These are phyloP conservation scores for Sericinus montela DNA, from an alignment of 2,888 invertebrate species.

Conservation along the genomic window DNA sequence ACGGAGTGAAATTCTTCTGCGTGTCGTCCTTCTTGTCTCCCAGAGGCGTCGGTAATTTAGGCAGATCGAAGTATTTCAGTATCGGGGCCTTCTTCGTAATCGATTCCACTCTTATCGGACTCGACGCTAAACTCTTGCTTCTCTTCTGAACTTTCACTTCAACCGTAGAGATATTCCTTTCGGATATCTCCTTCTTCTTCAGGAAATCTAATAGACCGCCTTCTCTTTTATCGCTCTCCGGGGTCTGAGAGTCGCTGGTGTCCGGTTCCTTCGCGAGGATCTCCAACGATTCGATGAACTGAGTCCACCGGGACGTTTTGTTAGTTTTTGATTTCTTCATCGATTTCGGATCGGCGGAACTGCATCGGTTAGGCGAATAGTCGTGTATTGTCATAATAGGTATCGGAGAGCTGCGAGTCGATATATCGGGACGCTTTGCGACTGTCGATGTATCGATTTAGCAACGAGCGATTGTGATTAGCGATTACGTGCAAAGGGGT, in stretches of 20 bases:
- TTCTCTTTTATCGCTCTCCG: constrained; percentile 38
- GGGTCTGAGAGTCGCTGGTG: constrained; percentile 35
- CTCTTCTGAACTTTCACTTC: constrained; percentile 23
- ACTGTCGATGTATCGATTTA: constrained; percentile 14
- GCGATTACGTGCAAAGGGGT: constrained; percentile 13
- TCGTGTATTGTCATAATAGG: constrained; percentile 51
- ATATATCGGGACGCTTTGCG: constrained; percentile 28
- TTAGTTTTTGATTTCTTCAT: constrained; percentile 22
- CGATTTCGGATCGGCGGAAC: constrained; percentile 15
- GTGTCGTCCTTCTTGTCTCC: constrained; percentile 32
- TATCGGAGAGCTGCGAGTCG: constrained; percentile 37
- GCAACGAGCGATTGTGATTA: background rate
- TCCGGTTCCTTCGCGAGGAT: constrained; percentile 41
- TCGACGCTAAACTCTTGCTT: constrained; percentile 50
- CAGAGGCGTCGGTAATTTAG: constrained; percentile 34
- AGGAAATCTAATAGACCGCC: constrained; percentile 44
- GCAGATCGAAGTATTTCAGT: constrained; percentile 50
- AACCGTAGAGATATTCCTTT: constrained; percentile 28
- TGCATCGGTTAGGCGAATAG: constrained; percentile 38
- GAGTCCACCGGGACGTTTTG: constrained; percentile 45
- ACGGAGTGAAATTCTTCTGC: constrained; percentile 27
- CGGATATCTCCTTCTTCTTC: constrained; percentile 36
- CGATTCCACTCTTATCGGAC: constrained; percentile 43
- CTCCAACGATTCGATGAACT: constrained; percentile 53
- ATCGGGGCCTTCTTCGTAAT: constrained; percentile 35